Percentiles rank a stretch among this genome's conserved stretches.
phyloP scores from a whole-genome alignment of 2,888 invertebrate species.

The Diachrysia chrysitis region DNA sequence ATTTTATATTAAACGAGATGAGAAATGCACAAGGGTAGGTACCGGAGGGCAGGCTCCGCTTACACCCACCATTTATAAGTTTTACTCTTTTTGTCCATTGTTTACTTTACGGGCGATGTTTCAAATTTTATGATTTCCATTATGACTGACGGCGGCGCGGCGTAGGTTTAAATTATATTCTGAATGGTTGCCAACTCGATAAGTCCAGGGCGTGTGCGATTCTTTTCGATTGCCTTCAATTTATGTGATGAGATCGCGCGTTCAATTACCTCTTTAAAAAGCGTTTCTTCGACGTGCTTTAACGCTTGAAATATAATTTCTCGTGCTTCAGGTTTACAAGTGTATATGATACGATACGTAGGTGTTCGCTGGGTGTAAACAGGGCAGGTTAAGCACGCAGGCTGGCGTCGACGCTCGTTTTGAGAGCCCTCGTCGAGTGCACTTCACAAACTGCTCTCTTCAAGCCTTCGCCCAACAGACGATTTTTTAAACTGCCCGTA shows the following conservation, averaged over 20 bases:
- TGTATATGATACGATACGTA: constrained; percentile 64
- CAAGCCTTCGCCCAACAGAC: constrained; percentile 74
- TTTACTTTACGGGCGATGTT: constrained; percentile 85
- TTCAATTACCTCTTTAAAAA: constrained; percentile 65
- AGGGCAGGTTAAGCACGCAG: constrained; percentile 71
- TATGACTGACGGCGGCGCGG: constrained; percentile 78
- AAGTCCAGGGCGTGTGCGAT: constrained; percentile 73
- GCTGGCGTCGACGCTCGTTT: constrained; percentile 75
- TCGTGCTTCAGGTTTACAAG: constrained; percentile 48
- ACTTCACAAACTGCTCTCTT: constrained; percentile 83
- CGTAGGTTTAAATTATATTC: constrained; percentile 78
- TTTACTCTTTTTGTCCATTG: constrained; percentile 86
- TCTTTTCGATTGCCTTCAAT: constrained; percentile 76
- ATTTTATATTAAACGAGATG: constrained; percentile 66
- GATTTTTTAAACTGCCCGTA: constrained; percentile 72
- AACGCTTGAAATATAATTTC: constrained; percentile 45
- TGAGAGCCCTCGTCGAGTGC: constrained; percentile 75
- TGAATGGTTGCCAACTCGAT: constrained; percentile 85
- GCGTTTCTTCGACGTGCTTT: constrained; percentile 24
- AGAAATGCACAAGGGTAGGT: constrained; percentile 69
- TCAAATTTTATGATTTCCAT: constrained; percentile 86
- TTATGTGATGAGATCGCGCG: constrained; percentile 70
- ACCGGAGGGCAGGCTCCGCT: constrained; percentile 72
- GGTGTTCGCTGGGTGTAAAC: constrained; percentile 78
- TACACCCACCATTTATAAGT: constrained; percentile 72